phyloP scores from a whole-genome alignment of 2,113 vertebrate genomes.

The Cavia aperea region DNA sequence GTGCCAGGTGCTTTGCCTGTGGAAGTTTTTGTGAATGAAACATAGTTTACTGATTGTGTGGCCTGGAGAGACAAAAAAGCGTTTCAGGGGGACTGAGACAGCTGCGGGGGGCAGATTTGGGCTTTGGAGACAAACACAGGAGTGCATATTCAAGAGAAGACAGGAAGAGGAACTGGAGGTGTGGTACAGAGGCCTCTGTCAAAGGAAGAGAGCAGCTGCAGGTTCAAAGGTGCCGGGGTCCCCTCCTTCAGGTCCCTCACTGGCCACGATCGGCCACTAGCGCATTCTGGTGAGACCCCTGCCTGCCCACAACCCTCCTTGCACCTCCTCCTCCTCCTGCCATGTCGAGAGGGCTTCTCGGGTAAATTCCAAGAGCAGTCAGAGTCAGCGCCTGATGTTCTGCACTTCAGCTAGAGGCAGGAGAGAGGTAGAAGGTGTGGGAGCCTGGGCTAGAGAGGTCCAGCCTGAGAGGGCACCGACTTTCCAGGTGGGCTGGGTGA shows the following conservation, averaged over 20 bases:
- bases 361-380: neutral
- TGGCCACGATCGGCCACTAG: neutral
- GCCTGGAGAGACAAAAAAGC: neutral
- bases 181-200: neutral
- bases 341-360: neutral
- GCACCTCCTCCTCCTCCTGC: neutral
- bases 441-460: neutral
- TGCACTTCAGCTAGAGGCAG: neutral
- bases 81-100: neutral
- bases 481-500: neutral
- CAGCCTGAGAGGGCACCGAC: neutral
- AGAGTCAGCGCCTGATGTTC: neutral
- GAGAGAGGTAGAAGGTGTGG: neutral
- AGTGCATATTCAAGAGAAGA: neutral
- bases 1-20: neutral
- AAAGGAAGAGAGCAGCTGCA: neutral
- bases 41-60: neutral
- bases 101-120: accelerated
- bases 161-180: neutral
- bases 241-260: neutral
- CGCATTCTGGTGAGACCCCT: neutral
- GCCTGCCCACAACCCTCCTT: neutral
- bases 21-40: neutral
- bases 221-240: neutral
- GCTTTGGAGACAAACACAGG: neutral